phyloP scores from a whole-genome alignment of 2,888 invertebrate genomes.

The Cryptophagus acutangulus region DNA sequence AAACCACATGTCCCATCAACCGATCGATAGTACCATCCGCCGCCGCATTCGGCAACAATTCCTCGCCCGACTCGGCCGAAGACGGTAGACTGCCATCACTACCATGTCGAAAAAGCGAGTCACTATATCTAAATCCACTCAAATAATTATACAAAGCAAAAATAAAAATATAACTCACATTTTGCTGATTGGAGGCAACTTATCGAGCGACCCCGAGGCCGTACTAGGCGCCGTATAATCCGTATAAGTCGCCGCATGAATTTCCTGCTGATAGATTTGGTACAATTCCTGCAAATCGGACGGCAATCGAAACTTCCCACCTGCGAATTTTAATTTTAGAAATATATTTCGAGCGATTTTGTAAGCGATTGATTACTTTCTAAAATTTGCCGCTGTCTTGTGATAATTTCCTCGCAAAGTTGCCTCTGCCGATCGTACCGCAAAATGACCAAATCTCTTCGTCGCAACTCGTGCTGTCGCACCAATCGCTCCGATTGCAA shows the following conservation, averaged over 20 bases:
- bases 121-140: slow-evolving; percentile 37
- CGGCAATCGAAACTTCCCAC: slow-evolving; percentile 64
- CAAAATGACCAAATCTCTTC: slow-evolving; percentile 77
- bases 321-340: slow-evolving; percentile 42
- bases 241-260: slow-evolving; percentile 74
- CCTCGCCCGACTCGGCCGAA: slow-evolving; percentile 43
- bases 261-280: slow-evolving; percentile 79
- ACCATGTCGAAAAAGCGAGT: slow-evolving; percentile 41
- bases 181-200: slow-evolving; percentile 60
- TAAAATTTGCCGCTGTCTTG: slow-evolving; percentile 77
- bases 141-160: slow-evolving; percentile 4
- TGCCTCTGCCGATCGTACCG: slow-evolving; percentile 79
- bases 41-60: slow-evolving; percentile 31
- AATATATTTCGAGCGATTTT: slow-evolving; percentile 5
- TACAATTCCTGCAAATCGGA: slow-evolving; percentile 76
- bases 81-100: slow-evolving; percentile 42
- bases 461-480: slow-evolving; percentile 78
- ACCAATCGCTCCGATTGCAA: slow-evolving; percentile 82
- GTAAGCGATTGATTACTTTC: slow-evolving; percentile 58
- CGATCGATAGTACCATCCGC: slow-evolving; percentile 42
- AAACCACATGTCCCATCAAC: slow-evolving; percentile 45
- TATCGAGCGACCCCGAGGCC: slow-evolving; percentile 51
- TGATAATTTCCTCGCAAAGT: slow-evolving; percentile 88
- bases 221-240: slow-evolving; percentile 53
- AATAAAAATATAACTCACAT: slow-evolving; percentile 46